phyloP scores from a whole-genome alignment of 1,140 invertebrate genomes.

The Meloidogyne floridensis region DNA sequence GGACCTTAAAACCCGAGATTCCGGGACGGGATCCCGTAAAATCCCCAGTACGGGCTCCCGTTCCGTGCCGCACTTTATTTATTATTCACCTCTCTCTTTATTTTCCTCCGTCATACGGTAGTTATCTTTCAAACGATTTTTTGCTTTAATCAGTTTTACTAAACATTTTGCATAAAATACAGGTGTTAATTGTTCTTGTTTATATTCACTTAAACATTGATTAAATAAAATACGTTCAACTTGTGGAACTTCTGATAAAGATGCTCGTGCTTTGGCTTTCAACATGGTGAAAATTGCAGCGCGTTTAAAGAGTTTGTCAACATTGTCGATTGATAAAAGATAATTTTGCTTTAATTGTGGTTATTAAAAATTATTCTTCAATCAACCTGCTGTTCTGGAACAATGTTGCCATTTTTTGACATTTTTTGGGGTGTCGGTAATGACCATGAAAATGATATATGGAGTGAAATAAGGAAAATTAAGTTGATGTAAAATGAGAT shows the following conservation, averaged over 20 bases:
- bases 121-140: neutral
- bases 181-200: neutral
- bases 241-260: neutral
- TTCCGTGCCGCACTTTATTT: no score
- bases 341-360: neutral
- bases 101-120: neutral
- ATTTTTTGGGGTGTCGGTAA: neutral
- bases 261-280: slow-evolving; percentile 9
- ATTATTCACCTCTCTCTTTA: neutral
- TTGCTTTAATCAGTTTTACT: slow-evolving; percentile 13
- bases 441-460: neutral
- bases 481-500: neutral
- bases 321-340: neutral
- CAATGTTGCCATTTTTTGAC: neutral
- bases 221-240: slow-evolving; percentile 19
- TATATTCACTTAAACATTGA: slow-evolving; percentile 18
- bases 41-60: no score
- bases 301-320: slow-evolving; percentile 13
- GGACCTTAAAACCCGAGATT: no score
- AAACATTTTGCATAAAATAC: slow-evolving; percentile 24
- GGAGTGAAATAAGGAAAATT: neutral
- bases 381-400: neutral
- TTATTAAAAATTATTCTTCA: no score
- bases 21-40: no score
- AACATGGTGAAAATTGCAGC: slow-evolving; percentile 17